These are phyloP conservation scores for Calliopum simillimum DNA, from an alignment of 2,888 invertebrate species.

Conservation along the genomic window DNA sequence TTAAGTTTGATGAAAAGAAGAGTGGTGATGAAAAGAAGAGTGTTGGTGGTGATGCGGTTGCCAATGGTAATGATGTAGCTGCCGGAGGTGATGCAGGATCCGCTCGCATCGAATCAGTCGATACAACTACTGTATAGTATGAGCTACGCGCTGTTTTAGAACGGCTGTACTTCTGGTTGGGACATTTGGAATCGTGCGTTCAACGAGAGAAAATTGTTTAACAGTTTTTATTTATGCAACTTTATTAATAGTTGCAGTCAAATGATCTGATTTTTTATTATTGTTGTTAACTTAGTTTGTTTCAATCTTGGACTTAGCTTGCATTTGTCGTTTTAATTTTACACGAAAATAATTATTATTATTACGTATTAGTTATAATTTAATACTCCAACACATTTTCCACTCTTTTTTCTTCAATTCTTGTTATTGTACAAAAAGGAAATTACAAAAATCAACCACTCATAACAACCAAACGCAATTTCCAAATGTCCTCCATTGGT, in stretches of 20 bases:
- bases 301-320: conserved; percentile 9
- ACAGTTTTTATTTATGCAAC: conserved; percentile 31
- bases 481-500: conserved; percentile 44
- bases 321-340: conserved; percentile 24
- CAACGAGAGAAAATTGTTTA: conserved; percentile 60
- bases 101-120: conserved; percentile 64
- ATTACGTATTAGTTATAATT: conserved; percentile 1
- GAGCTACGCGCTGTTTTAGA: conserved; percentile 62
- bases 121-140: conserved; percentile 67
- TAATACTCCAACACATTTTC: too few relatives aligned
- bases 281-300: conserved; percentile 22
- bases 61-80: conserved; percentile 46
- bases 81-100: conserved; percentile 52
- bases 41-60: conserved; percentile 47
- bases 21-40: conserved; percentile 40
- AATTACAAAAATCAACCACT: conserved; percentile 28
- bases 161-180: conserved; percentile 64
- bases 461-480: conserved; percentile 35
- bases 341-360: conserved; percentile 2
- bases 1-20: conserved; percentile 58
- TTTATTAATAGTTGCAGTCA: conserved; percentile 23
- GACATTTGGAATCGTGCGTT: conserved; percentile 60
- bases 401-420: too few relatives aligned
- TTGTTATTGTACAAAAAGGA: too few relatives aligned
- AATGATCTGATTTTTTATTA: conserved; percentile 6